Percentiles rank a stretch among this genome's conserved stretches.
These are phyloP conservation scores for Eurosta solidaginis DNA, from an alignment of 1,140 invertebrate genomes.

Conservation along the genomic window DNA sequence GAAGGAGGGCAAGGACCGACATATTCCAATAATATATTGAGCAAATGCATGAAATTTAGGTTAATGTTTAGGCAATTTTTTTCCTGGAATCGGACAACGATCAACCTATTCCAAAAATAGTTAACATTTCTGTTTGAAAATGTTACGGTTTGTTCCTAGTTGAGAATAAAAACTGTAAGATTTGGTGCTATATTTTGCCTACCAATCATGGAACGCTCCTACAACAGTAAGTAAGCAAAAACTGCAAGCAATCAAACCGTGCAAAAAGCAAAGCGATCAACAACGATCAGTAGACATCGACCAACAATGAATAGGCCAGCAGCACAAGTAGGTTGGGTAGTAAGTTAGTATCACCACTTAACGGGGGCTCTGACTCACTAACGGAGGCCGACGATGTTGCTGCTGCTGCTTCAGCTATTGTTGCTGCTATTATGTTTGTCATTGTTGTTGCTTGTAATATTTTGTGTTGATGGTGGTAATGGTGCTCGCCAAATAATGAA, in stretches of 20 bases:
- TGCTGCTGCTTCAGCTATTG: background rate
- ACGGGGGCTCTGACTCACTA: constrained; percentile 20
- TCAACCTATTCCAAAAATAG: too few species aligned
- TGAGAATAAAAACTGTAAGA: too few species aligned
- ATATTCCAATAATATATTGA: too few species aligned
- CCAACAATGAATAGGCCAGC: background rate
- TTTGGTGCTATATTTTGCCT: too few species aligned
- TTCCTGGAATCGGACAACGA: too few species aligned
- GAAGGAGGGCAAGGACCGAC: too few species aligned
- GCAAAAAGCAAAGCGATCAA: background rate
- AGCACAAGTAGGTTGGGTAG: background rate
- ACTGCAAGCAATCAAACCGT: too few species aligned
- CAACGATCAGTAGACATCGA: background rate
- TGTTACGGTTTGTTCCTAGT: too few species aligned
- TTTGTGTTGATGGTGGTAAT: background rate
- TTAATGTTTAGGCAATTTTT: too few species aligned
- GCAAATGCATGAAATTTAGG: too few species aligned
- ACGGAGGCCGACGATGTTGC: constrained; percentile 6
- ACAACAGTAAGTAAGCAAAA: constrained; percentile 5
- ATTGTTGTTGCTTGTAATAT: background rate
- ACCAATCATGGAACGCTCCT: background rate
- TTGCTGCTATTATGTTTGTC: background rate
- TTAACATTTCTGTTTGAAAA: too few species aligned
- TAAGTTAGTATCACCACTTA: constrained; percentile 11
- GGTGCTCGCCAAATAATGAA: background rate